Base-by-base conservation (phyloP, 2,113 vertebrate genomes). In the Struthidea cinerea region DNA sequence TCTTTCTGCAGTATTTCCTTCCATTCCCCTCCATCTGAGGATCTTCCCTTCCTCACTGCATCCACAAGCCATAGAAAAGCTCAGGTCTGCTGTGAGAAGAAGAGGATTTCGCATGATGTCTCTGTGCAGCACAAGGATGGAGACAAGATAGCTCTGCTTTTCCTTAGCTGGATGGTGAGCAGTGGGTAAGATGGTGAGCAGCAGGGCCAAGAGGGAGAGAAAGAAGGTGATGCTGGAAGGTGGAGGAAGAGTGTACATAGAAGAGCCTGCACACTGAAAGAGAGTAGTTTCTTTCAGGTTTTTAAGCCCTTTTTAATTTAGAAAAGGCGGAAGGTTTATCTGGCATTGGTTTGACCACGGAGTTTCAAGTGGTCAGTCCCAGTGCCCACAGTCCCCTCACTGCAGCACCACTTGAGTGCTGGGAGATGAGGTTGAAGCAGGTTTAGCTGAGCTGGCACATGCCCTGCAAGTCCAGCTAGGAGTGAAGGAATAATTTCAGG, bases 371-470 rank as follows among this genome's bases (percentile, higher is more conserved):
- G 15, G 37, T 26, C 14, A 50, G 57, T 16, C 18, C n/a, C 60
- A 47, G 53, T 0, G 4, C 12, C 65, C 10, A 4, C 1, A 13
- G n/a, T 37, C 8, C 27, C 15, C 33, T 73, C 23, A 22, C 16
- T 7, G 57, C 20, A 88, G 65, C 53, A 57, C 35, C 47, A 8
- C 35, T 12, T 32, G n/a, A 37, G 32, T 0, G 0, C 28, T 23
- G 15, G 9, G 8, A 20, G 5, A 73, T 8, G 6, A 77, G 27
- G 27, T 11, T 61, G 67, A 57, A 24, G 15, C 18, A 64, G 23
- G 13, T 47, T 57, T 41, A 52, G 12, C 13, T 7, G 3, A 47
- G 27, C 18, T 28, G 59, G 33, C 8, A 59, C 18, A 32, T 22
- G 35, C 11, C 53, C 49, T 53, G 14, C 13, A 41, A 77, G 22